A percentile compares a stretch with the other conserved stretches of the same genome.
These are phyloP conservation scores for Mallotus villosus DNA, from an alignment of 2,797 vertebrate species.

Conservation along the genomic window DNA sequence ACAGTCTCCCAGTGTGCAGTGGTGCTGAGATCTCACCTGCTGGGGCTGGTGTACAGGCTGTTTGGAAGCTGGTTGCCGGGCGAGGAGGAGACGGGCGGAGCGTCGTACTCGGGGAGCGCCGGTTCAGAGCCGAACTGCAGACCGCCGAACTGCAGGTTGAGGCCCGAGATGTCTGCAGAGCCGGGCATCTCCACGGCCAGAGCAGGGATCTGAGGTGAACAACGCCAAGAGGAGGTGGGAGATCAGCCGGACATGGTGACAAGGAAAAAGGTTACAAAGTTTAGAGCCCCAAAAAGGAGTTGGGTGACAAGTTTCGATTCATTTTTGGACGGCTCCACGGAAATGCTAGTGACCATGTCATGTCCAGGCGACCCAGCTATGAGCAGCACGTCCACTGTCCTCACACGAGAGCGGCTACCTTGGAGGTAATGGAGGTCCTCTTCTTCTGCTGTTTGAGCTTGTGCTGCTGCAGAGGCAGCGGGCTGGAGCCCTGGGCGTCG, in stretches of 20 bases:
- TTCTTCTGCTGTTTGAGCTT: constrained; percentile 98
- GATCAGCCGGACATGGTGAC: background rate
- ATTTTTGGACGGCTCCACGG: too few species aligned
- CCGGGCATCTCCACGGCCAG: constrained; percentile 98
- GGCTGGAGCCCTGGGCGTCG: constrained; percentile 91
- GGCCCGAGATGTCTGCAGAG: constrained; percentile 90
- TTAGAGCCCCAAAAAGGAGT: background rate
- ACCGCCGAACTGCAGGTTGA: constrained; percentile 96
- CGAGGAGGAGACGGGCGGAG: constrained; percentile 70
- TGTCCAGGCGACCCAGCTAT: background rate
- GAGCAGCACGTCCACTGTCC: background rate
- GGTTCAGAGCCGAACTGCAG: constrained; percentile 97
- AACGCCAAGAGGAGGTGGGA: background rate
- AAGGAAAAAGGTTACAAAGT: too few species aligned
- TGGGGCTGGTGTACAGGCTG: constrained; percentile 90
- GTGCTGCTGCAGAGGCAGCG: constrained; percentile 94
- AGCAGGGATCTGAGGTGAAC: constrained; percentile 84
- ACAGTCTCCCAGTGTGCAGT: too few species aligned
- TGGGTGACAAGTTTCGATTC: background rate
- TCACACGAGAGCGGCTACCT: constrained; percentile 66
- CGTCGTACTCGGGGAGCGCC: constrained; percentile 88
- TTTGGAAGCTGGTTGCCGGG: constrained; percentile 83
- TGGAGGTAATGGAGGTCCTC: constrained; percentile 89
- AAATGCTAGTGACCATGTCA: too few species aligned
- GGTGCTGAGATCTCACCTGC: constrained; percentile 74